These are phyloP conservation scores for Empidonax alnorum DNA, from an alignment of 2,113 vertebrate genomes.

Conservation along the genomic window DNA sequence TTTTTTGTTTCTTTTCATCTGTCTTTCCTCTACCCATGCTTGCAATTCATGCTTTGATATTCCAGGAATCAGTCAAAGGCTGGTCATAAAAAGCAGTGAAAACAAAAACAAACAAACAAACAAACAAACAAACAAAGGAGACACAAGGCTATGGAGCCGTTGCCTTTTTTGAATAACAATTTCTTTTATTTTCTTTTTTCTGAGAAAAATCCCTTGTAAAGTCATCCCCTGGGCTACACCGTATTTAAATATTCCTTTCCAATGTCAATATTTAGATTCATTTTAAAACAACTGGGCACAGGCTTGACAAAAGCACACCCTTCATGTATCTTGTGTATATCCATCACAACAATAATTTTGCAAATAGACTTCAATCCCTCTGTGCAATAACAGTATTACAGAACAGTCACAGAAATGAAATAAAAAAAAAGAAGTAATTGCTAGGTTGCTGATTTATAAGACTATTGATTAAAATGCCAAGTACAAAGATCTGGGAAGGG, in stretches of 20 bases:
- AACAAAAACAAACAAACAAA: neutral
- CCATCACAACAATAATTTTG: neutral
- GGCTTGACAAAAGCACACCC: neutral
- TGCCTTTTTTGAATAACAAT: neutral
- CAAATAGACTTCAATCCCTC: neutral
- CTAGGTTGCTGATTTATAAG: neutral
- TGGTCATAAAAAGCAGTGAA: neutral
- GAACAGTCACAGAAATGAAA: neutral
- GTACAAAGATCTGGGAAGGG: neutral
- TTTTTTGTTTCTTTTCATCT: constrained; percentile 14
- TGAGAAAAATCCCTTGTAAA: neutral
- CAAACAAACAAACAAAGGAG: neutral
- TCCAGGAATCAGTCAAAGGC: constrained; percentile 1
- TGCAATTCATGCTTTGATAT: constrained; percentile 5
- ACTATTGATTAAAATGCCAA: neutral
- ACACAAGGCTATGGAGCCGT: neutral
- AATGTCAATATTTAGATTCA: constrained; percentile 14
- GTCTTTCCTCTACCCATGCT: neutral
- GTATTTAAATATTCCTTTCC: neutral
- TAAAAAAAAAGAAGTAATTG: neutral
- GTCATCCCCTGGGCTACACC: neutral
- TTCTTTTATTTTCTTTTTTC: neutral
- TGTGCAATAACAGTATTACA: neutral
- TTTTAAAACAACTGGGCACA: neutral
- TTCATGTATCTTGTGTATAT: neutral